These are phyloP conservation scores for Meloe dianella DNA, from an alignment of 2,888 invertebrate genomes.

Conservation along the genomic window DNA sequence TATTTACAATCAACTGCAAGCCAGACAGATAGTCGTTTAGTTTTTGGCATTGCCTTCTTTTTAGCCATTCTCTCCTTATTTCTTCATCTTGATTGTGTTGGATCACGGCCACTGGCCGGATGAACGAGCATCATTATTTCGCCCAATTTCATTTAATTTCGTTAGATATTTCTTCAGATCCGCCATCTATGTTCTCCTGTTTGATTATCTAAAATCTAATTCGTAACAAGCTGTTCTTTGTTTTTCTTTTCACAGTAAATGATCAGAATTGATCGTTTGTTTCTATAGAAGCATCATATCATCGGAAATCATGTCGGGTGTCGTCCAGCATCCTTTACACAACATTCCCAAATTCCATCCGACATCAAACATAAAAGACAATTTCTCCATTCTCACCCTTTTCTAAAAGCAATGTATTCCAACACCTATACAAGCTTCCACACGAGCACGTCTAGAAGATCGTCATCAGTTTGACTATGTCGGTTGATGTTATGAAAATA, in stretches of 20 bases:
- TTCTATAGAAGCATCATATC: no score
- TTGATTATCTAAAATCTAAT: constrained; percentile 9
- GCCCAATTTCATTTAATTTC: constrained; percentile 55
- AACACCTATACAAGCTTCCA: constrained; percentile 39
- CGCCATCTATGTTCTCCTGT: constrained; percentile 45
- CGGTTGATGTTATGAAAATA: constrained; percentile 54
- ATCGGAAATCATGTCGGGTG: no score
- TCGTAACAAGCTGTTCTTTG: not conserved
- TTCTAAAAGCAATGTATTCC: constrained; percentile 28
- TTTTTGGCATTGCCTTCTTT: not conserved
- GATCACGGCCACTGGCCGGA: constrained; percentile 25
- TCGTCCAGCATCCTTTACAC: not conserved
- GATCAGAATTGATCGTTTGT: no score
- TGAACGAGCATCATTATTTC: constrained; percentile 49
- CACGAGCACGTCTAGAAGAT: constrained; percentile 34
- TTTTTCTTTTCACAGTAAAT: not conserved
- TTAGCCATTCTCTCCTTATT: not conserved
- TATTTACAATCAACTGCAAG: not conserved
- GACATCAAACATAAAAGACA: constrained; percentile 1
- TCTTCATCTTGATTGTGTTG: constrained; percentile 13
- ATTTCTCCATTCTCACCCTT: not conserved
- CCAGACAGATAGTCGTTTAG: not conserved
- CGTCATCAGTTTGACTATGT: constrained; percentile 32
- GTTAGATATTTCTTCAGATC: constrained; percentile 53
- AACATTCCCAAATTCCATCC: not conserved